phyloP scores from a whole-genome alignment of 2,797 vertebrate genomes.

The Anolis apletophallus region DNA sequence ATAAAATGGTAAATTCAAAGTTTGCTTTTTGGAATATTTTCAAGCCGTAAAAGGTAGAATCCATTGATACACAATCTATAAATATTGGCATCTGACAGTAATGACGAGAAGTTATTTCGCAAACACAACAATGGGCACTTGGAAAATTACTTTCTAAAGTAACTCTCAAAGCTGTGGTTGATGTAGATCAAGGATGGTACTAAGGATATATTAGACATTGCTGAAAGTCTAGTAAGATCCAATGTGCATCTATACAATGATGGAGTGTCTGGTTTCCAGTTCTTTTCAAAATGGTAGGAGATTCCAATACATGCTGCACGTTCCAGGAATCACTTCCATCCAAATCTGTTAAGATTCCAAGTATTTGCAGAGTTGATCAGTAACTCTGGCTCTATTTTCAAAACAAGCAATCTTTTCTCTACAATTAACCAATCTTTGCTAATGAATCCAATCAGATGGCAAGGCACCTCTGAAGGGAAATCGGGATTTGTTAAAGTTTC shows the following conservation, averaged over 20 bases:
- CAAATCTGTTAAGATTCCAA: constrained; percentile 8
- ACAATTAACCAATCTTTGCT: constrained; percentile 37
- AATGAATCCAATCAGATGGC: constrained; percentile 37
- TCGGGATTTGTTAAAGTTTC: constrained; percentile 34
- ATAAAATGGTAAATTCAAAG: too few relatives aligned
- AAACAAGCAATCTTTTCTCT: constrained; percentile 32
- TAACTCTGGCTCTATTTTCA: constrained; percentile 4
- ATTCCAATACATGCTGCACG: not conserved
- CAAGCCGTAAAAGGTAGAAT: too few relatives aligned
- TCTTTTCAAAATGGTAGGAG: not conserved
- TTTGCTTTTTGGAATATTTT: too few relatives aligned
- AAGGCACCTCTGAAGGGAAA: constrained; percentile 28
- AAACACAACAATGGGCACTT: too few relatives aligned
- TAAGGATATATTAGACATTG: not conserved
- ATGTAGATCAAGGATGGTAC: too few relatives aligned
- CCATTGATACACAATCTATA: too few relatives aligned
- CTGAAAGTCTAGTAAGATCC: not conserved
- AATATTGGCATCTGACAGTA: too few relatives aligned
- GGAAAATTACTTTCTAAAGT: too few relatives aligned
- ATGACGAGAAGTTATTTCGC: too few relatives aligned
- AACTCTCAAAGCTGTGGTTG: too few relatives aligned
- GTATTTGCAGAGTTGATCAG: not conserved
- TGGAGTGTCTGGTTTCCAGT: not conserved
- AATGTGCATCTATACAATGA: not conserved
- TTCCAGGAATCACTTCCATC: too few relatives aligned